These are phyloP conservation scores for Hystrix cristata DNA, from an alignment of 2,113 vertebrate species.

Conservation along the genomic window DNA sequence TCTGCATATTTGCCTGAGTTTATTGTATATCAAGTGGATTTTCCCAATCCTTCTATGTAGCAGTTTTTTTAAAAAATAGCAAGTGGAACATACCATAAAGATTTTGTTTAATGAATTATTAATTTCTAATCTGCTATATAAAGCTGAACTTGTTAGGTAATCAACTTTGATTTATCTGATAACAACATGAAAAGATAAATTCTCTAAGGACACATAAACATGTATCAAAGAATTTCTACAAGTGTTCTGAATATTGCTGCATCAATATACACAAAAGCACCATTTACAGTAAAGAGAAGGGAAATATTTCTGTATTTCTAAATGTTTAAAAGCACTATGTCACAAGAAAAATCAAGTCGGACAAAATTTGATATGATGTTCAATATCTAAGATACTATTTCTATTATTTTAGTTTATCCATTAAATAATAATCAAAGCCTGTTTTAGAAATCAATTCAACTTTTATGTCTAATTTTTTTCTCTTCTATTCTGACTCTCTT, in stretches of 20 bases:
- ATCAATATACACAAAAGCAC: neutral
- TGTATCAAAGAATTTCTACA: neutral
- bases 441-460: neutral
- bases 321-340: neutral
- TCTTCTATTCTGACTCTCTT: neutral
- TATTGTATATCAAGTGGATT: neutral
- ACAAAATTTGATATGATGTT: neutral
- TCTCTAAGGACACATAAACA: neutral
- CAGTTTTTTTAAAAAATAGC: neutral
- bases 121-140: neutral
- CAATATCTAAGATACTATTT: neutral
- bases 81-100: neutral
- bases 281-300: neutral
- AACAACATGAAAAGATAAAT: neutral
- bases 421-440: neutral
- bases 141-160: neutral
- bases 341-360: neutral
- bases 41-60: neutral
- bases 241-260: neutral
- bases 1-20: neutral
- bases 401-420: neutral
- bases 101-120: neutral
- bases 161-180: neutral
- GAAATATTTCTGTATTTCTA: neutral
- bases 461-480: neutral